phyloP scores from a whole-genome alignment of 2,113 vertebrate genomes.

The Brevimyrus niger region DNA sequence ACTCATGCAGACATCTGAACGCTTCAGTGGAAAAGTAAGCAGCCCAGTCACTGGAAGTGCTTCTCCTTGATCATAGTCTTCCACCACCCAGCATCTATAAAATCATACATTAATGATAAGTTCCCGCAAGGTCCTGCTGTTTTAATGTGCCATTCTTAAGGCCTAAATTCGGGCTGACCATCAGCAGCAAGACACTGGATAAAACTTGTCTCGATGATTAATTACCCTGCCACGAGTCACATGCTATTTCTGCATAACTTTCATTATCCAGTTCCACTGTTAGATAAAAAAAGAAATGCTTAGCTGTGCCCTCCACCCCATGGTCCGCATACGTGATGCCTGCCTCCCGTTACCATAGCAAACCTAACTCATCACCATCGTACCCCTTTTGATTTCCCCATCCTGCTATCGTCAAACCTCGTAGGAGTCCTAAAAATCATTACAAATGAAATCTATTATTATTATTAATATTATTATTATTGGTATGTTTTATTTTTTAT shows the following conservation, averaged over 20 bases:
- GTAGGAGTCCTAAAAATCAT: conserved; percentile 23
- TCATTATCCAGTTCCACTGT: neutral
- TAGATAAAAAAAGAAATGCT: neutral
- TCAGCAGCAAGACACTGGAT: neutral
- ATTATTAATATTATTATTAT: too few relatives aligned
- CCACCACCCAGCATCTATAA: neutral
- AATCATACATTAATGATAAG: neutral
- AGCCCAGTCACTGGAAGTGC: neutral
- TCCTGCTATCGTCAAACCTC: neutral
- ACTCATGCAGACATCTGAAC: neutral
- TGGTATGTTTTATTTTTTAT: too few relatives aligned
- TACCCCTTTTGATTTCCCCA: neutral
- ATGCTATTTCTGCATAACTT: neutral
- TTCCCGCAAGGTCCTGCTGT: neutral
- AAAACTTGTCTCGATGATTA: neutral
- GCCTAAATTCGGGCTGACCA: neutral
- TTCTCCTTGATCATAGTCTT: neutral
- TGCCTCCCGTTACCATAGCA: neutral
- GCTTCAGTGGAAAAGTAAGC: neutral
- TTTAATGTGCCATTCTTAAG: neutral
- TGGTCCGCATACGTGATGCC: neutral
- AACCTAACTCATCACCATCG: neutral
- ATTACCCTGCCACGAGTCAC: neutral
- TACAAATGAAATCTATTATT: too few relatives aligned
- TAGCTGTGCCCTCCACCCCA: neutral